Percentiles rank a stretch among this genome's conserved stretches.
Conservation (phyloP, 2,888 invertebrate species). For the Amphimallon solstitiale region DNA sequence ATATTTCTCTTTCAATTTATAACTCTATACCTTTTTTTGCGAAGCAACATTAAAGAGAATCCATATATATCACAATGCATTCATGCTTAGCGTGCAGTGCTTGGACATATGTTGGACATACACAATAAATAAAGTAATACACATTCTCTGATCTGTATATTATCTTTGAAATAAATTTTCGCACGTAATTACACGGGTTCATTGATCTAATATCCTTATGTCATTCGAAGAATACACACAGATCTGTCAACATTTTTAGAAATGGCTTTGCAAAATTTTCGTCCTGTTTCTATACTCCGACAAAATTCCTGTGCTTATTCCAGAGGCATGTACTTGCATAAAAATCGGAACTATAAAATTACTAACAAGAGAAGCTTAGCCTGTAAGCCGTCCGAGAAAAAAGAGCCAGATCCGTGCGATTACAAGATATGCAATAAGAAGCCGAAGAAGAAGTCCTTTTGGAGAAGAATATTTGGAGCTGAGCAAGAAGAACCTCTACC, state of each 20-base stretch:
- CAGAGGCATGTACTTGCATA: slow-evolving; percentile 30
- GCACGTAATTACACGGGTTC: no score
- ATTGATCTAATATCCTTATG: no score
- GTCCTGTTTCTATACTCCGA: background rate
- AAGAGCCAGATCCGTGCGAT: slow-evolving; percentile 31
- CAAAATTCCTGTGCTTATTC: background rate
- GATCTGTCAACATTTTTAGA: background rate
- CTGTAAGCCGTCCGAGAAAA: background rate
- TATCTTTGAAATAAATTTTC: no score
- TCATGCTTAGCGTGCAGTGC: no score
- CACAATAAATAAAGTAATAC: no score
- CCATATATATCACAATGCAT: no score
- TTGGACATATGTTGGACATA: no score
- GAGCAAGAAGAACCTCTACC: slow-evolving; percentile 28
- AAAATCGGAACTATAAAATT: slow-evolving; percentile 36
- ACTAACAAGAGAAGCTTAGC: slow-evolving; percentile 11
- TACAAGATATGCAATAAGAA: slow-evolving; percentile 39
- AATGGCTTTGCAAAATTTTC: slow-evolving; percentile 20
- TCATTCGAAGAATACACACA: background rate
- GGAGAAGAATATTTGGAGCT: slow-evolving; percentile 36
- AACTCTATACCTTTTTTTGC: no score
- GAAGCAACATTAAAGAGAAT: no score
- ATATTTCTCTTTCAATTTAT: no score
- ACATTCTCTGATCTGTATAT: no score
- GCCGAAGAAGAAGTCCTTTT: slow-evolving; percentile 37